Conservation (phyloP, 2,888 invertebrate species). For the Philopedon plagiatum region DNA sequence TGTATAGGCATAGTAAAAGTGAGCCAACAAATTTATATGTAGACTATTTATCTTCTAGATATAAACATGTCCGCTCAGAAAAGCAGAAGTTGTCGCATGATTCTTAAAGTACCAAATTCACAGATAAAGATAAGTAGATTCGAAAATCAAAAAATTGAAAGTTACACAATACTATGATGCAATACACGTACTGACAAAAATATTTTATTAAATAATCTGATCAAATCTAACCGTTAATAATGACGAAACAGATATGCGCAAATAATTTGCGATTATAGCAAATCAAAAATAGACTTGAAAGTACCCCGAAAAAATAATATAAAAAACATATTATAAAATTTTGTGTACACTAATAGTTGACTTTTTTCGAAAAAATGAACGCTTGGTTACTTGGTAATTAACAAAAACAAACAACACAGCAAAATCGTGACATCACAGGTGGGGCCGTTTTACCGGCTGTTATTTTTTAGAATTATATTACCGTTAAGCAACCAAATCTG, state of each 20-base stretch:
- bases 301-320: too few species aligned
- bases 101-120: conserved; percentile 4
- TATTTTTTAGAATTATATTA: too few species aligned
- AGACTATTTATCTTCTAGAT: not conserved
- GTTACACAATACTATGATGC: conserved; percentile 26
- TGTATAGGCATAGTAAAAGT: conserved; percentile 10
- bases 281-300: too few species aligned
- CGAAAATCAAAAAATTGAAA: not conserved
- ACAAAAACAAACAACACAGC: too few species aligned
- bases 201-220: conserved; percentile 1
- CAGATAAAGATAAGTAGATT: not conserved
- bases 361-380: too few species aligned
- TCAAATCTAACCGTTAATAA: not conserved
- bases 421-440: too few species aligned
- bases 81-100: conserved; percentile 60
- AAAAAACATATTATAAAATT: too few species aligned
- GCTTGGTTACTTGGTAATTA: too few species aligned
- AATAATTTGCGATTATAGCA: not conserved
- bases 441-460: too few species aligned
- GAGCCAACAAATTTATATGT: conserved; percentile 3
- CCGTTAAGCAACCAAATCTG: too few species aligned
- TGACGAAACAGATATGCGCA: not conserved
- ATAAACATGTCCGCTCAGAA: conserved; percentile 40
- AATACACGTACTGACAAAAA: conserved; percentile 26
- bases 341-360: too few species aligned